These are phyloP conservation scores for Sorex fumeus DNA, from an alignment of 2,113 vertebrate species.

Conservation along the genomic window DNA sequence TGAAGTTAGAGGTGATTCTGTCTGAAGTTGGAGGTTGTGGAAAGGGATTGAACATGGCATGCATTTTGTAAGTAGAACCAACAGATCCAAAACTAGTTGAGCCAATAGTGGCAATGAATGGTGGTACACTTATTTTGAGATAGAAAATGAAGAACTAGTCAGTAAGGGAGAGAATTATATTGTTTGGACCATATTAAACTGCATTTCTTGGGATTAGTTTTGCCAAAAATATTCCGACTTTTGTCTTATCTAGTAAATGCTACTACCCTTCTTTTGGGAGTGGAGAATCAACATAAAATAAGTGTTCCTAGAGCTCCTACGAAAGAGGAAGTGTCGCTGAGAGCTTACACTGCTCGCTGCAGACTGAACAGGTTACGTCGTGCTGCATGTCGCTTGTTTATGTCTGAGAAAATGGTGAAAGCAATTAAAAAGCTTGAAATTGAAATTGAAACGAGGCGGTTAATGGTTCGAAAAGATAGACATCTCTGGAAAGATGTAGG, in stretches of 20 bases:
- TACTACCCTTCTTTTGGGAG: constrained; percentile 90
- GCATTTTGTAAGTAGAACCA: neutral
- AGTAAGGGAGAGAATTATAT: neutral
- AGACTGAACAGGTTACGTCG: constrained; percentile 94
- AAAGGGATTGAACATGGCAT: neutral
- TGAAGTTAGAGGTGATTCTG: neutral
- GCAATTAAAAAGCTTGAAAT: constrained; percentile 95
- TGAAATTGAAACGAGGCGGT: constrained; percentile 93
- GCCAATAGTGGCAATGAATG: neutral
- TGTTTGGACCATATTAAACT: neutral
- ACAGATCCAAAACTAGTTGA: neutral
- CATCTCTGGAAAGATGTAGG: constrained; percentile 98
- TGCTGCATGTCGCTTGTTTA: constrained; percentile 93
- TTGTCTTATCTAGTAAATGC: constrained; percentile 90
- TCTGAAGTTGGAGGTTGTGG: neutral
- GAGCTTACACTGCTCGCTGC: constrained; percentile 93
- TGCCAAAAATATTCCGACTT: neutral
- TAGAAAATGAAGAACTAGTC: neutral
- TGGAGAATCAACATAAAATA: constrained; percentile 87
- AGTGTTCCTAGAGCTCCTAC: constrained; percentile 94
- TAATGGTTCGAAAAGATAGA: constrained; percentile 95
- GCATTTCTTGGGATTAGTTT: neutral
- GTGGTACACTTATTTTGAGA: neutral
- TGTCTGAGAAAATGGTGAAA: constrained; percentile 92
- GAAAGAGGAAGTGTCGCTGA: constrained; percentile 96